Conservation (phyloP, 2,888 invertebrate genomes). For the Nomada ferruginata region DNA sequence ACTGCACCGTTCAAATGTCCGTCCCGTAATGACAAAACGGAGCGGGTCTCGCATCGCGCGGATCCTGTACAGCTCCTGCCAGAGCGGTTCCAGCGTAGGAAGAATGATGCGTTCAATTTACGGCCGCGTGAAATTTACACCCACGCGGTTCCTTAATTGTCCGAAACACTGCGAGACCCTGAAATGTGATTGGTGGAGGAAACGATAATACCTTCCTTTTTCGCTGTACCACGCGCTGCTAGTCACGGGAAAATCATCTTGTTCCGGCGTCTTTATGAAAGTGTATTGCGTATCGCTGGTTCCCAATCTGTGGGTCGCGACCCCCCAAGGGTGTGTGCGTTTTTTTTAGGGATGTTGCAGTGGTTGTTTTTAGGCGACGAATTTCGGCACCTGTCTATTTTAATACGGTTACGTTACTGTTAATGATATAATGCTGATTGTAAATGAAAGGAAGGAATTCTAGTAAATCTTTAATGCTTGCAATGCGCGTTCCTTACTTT, state of each 20-base stretch:
- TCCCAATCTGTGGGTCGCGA: no score
- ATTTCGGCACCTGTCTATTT: no score
- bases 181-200: slow-evolving; percentile 5
- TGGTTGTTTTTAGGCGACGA: no score
- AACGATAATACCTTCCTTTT: neutral
- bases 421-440: no score
- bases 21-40: neutral
- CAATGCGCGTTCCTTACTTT: no score
- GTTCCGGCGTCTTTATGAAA: slow-evolving; percentile 25
- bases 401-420: no score
- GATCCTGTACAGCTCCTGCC: neutral
- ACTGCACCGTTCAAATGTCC: neutral
- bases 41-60: neutral
- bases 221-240: neutral
- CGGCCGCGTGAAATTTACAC: neutral
- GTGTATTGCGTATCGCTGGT: neutral
- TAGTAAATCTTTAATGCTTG: no score
- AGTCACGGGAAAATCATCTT: slow-evolving; percentile 16
- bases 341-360: no score
- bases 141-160: slow-evolving; percentile 2
- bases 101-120: neutral
- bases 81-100: neutral
- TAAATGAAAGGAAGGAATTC: no score
- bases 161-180: neutral
- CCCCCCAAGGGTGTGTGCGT: no score